Conservation (phyloP, 1,140 invertebrate genomes). For the Hycleus cichorii region DNA sequence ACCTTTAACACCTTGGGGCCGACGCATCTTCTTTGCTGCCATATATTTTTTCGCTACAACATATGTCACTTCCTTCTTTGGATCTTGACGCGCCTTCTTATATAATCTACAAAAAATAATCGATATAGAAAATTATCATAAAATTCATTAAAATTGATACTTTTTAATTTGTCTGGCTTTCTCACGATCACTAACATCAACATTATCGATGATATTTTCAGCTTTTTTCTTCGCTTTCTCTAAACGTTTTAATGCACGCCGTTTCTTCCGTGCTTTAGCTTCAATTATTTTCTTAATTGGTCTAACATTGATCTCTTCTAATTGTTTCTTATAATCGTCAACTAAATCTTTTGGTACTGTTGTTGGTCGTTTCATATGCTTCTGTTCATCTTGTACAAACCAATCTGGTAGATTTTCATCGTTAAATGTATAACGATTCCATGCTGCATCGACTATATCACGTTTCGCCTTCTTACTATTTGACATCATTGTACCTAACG, state of each 20-base stretch:
- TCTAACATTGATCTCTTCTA: constrained; percentile 84
- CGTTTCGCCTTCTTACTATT: constrained; percentile 78
- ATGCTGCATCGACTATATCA: constrained; percentile 79
- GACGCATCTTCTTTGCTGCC: constrained; percentile 62
- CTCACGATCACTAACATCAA: constrained; percentile 82
- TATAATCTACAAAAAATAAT: constrained; percentile 63
- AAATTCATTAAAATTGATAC: constrained; percentile 43
- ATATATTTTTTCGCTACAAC: constrained; percentile 89
- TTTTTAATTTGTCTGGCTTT: constrained; percentile 87
- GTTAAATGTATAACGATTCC: constrained; percentile 85
- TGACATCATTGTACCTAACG: constrained; percentile 76
- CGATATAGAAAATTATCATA: constrained; percentile 4
- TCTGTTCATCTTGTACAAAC: constrained; percentile 92
- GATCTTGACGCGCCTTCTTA: constrained; percentile 77
- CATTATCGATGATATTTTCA: constrained; percentile 83
- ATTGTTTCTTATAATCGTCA: constrained; percentile 64
- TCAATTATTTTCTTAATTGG: constrained; percentile 98
- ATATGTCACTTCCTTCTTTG: constrained; percentile 88
- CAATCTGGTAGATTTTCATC: constrained; percentile 90
- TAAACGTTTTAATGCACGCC: constrained; percentile 72
- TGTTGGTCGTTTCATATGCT: constrained; percentile 73
- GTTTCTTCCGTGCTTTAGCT: constrained; percentile 96
- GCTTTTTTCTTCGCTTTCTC: constrained; percentile 95
- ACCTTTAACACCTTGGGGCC: constrained; percentile 85
- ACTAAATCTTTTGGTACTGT: constrained; percentile 72